Conservation (phyloP, 2,797 vertebrate species). For the Oryzias dopingdopingensis region DNA sequence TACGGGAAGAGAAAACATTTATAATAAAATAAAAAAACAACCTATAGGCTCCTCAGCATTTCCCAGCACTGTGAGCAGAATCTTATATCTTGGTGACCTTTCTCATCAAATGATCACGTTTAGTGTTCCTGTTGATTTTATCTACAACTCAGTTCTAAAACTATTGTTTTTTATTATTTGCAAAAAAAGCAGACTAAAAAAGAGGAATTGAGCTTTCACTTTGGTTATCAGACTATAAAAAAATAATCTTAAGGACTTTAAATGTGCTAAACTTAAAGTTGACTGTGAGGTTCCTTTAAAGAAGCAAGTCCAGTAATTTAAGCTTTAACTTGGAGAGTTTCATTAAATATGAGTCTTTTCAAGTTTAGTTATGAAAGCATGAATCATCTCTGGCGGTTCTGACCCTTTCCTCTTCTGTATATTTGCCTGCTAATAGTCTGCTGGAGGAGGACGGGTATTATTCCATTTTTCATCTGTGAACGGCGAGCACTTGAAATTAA, state of each 20-base stretch:
- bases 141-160: too few species aligned
- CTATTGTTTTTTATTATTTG: too few species aligned
- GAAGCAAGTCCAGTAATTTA: constrained; percentile 2
- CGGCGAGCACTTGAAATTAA: constrained; percentile 9
- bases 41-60: constrained; percentile 36
- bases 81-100: constrained; percentile 39
- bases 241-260: constrained; percentile 5
- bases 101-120: too few species aligned
- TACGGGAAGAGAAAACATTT: constrained; percentile 21
- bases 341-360: neutral
- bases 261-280: neutral
- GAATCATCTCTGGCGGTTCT: constrained; percentile 16
- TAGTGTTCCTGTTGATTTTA: too few species aligned
- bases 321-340: constrained; percentile 7
- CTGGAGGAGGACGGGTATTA: constrained; percentile 28
- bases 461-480: constrained; percentile 36
- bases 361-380: constrained; percentile 5
- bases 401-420: constrained; percentile 23
- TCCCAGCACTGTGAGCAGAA: constrained; percentile 43
- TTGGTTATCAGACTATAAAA: neutral
- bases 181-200: too few species aligned
- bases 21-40: constrained; percentile 31
- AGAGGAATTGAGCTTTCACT: neutral
- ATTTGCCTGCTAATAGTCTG: constrained; percentile 25
- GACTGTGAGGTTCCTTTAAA: neutral